Conservation (phyloP, 2,888 invertebrate genomes). For the Sphaerophoria taeniata region DNA sequence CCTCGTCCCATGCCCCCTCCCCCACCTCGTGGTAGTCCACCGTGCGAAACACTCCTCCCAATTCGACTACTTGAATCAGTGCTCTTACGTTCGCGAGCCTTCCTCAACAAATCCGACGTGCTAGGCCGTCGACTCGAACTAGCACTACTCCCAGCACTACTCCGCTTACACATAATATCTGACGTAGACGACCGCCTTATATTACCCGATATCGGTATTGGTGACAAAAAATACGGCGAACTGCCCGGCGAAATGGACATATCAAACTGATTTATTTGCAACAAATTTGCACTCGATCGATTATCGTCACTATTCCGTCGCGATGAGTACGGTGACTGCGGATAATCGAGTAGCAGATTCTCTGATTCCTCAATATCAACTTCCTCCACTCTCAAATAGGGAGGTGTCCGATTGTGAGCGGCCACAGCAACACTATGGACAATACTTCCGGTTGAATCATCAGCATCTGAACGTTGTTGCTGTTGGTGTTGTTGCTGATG, state of each 20-base stretch:
- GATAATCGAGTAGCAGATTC: constrained; percentile 79
- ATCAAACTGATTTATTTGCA: constrained; percentile 78
- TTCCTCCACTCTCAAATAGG: constrained; percentile 80
- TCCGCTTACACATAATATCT: constrained; percentile 80
- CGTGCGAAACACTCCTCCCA: constrained; percentile 82
- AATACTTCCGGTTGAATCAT: constrained; percentile 34
- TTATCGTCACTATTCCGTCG: constrained; percentile 79
- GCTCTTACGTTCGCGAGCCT: constrained; percentile 81
- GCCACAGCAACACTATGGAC: constrained; percentile 21
- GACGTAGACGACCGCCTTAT: constrained; percentile 82
- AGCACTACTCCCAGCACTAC: constrained; percentile 76
- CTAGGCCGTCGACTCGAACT: constrained; percentile 81
- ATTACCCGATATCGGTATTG: constrained; percentile 78
- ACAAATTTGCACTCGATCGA: constrained; percentile 78
- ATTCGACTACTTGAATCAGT: constrained; percentile 80
- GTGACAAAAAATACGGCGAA: constrained; percentile 81
- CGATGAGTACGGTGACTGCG: constrained; percentile 80
- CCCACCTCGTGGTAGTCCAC: constrained; percentile 80
- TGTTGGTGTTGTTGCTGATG: too few relatives aligned
- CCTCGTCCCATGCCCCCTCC: constrained; percentile 76
- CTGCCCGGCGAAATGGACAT: constrained; percentile 77
- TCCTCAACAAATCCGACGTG: constrained; percentile 81
- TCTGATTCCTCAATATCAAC: constrained; percentile 80
- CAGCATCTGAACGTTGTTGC: constrained; percentile 2
- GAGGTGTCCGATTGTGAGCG: constrained; percentile 78